Percentiles rank a stretch among this genome's conserved stretches.
Conservation (phyloP, 2,888 invertebrate species). For the Netelia melanura region DNA sequence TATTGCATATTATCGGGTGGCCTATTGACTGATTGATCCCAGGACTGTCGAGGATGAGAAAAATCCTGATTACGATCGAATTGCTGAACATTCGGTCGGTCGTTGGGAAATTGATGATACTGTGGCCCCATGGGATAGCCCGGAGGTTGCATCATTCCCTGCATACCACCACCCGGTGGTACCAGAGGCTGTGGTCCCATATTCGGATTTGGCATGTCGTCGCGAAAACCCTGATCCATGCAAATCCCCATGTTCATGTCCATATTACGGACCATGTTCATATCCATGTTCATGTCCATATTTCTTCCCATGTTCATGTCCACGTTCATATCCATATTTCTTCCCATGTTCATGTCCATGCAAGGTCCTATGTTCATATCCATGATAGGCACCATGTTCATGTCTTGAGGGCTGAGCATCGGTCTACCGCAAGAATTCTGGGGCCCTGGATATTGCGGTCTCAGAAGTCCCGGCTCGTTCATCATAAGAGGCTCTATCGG, state of each 20-base stretch:
- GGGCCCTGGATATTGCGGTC: constrained; percentile 65
- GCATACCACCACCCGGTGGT: constrained; percentile 35
- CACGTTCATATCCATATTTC: constrained; percentile 9
- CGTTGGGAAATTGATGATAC: constrained; percentile 67
- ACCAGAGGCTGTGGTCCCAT: constrained; percentile 30
- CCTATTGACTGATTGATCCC: constrained; percentile 68
- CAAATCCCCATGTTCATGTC: constrained; percentile 44
- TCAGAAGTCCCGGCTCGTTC: constrained; percentile 65
- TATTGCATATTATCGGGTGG: constrained; percentile 71
- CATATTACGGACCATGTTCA: constrained; percentile 24
- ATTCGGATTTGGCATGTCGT: constrained; percentile 12
- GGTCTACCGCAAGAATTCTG: constrained; percentile 59
- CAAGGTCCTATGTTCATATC: constrained; percentile 44
- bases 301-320: constrained; percentile 32
- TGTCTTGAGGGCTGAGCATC: constrained; percentile 64
- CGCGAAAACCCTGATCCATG: constrained; percentile 19
- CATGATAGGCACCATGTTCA: constrained; percentile 58
- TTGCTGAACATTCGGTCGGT: constrained; percentile 65
- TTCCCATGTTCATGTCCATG: constrained; percentile 41
- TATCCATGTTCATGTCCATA: constrained; percentile 30
- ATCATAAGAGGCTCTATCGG: constrained; percentile 70
- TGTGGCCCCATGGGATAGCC: constrained; percentile 57
- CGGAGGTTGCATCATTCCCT: constrained; percentile 51
- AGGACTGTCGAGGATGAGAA: constrained; percentile 70
- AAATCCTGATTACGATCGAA: constrained; percentile 75